Conservation (phyloP, 2,113 vertebrate genomes). For the Hemiprocne comata region DNA sequence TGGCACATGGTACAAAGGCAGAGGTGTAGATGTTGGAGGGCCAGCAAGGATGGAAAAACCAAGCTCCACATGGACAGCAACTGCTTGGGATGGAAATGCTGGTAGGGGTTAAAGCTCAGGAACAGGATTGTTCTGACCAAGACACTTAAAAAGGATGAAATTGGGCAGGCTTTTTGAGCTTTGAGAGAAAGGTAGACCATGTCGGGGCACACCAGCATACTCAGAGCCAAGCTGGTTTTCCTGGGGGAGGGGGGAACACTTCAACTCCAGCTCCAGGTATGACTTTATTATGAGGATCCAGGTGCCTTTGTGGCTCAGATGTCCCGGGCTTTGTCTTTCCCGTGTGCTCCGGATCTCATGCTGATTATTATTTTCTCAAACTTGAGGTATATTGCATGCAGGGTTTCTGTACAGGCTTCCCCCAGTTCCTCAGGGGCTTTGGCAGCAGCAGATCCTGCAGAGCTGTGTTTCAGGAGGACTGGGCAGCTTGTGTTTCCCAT, state of each 20-base stretch:
- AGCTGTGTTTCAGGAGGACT: neutral
- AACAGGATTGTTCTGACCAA: neutral
- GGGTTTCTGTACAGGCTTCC: neutral
- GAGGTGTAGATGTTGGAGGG: neutral
- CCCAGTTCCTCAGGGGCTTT: neutral
- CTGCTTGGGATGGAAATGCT: neutral
- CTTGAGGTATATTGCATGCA: neutral
- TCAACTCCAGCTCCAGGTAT: neutral
- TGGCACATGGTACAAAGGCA: neutral
- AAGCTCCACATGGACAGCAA: neutral
- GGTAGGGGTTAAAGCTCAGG: neutral
- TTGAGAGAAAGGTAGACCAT: neutral
- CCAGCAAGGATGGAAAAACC: neutral
- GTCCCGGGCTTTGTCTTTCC: neutral
- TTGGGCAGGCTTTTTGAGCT: neutral
- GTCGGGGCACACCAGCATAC: fast-evolving
- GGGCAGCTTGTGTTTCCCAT: neutral
- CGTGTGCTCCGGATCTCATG: neutral
- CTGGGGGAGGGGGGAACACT: fast-evolving
- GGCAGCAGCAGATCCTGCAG: neutral
- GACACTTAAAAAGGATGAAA: neutral
- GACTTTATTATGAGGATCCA: neutral
- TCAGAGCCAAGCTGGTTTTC: neutral
- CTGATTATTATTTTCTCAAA: neutral
- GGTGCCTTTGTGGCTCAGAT: neutral